These are phyloP conservation scores for Beris morrisii DNA, from an alignment of 2,888 invertebrate genomes.

Conservation along the genomic window DNA sequence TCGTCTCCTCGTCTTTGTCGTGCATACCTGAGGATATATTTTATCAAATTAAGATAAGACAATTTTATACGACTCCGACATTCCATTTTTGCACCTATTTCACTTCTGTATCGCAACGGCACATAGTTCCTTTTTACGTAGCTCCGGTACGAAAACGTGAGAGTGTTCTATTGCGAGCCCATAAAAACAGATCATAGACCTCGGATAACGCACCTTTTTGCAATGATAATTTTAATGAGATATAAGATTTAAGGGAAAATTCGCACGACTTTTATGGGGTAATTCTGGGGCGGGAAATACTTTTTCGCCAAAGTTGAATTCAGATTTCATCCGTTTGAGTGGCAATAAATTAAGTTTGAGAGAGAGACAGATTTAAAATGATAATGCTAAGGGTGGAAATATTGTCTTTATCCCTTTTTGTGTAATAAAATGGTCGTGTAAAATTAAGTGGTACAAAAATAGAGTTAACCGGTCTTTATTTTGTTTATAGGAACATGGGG, in stretches of 20 bases:
- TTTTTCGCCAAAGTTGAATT: too few relatives aligned
- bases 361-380: too few relatives aligned
- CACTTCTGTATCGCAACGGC: background rate
- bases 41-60: conserved; percentile 27
- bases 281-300: too few relatives aligned
- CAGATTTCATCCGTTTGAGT: too few relatives aligned
- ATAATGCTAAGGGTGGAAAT: too few relatives aligned
- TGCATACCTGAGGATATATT: conserved; percentile 16
- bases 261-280: conserved; percentile 11
- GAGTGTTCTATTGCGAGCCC: background rate
- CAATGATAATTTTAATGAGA: conserved; percentile 29
- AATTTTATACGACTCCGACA: conserved; percentile 18
- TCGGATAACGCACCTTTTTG: conserved; percentile 24
- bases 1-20: background rate
- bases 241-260: conserved; percentile 18
- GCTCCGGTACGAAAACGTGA: background rate
- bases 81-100: background rate
- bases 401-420: too few relatives aligned
- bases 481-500: too few relatives aligned
- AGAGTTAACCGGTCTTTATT: too few relatives aligned
- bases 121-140: background rate
- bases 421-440: too few relatives aligned
- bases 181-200: conserved; percentile 18
- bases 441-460: too few relatives aligned
- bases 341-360: too few relatives aligned